Base-by-base conservation (phyloP, 2,888 invertebrate species). In the Torymus auratus region DNA sequence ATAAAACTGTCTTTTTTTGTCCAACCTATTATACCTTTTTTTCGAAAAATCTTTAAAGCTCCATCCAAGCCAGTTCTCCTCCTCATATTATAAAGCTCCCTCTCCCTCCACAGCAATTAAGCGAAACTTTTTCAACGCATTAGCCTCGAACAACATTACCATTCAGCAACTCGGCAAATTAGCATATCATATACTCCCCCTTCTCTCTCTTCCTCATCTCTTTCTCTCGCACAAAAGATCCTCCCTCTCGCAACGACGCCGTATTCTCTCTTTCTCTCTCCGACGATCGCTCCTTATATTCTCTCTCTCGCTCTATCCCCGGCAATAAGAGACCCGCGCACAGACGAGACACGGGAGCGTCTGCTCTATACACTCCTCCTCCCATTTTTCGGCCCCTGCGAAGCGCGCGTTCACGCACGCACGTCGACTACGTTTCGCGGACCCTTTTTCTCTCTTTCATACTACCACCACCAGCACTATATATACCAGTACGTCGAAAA, bases 151-250 rank as follows among this genome's bases (percentile, higher is more conserved):
- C 53, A 64, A 60, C 69, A 78, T 69, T 65, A 65, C 53, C 60
- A 73, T 74, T 78, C 62, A 73, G 58, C 60, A 55, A 64, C 56
- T 28, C 70, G 55, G 69, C 68, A n/a, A 69, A 81, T 81, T 81
- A 81, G 77, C 81, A 77, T 81, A 77, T 41, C 61, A 28, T 65
- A 15, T 65, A 65, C 11, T 17, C 41, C 20, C 50, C n/a, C 53
- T 50, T 41, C 41, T 41, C 41, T 41, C 41, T 7, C 41, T 41
- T 10, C 7, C 41, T 41, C 41, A 41, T 41, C 41, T 41, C 41
- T 50, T 13, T 72, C 28, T 13, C 13, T 15, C 60, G 28, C 69
- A 52, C 67, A 71, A 64, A 65, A 28, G 67, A 15, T 65, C 41
- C 15, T 17, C 41, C 20, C 50, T n/a, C 60, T 52, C 50, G 41